These are phyloP conservation scores for Odocoileus hemionus DNA, from an alignment of 2,113 vertebrate species.

Conservation along the genomic window DNA sequence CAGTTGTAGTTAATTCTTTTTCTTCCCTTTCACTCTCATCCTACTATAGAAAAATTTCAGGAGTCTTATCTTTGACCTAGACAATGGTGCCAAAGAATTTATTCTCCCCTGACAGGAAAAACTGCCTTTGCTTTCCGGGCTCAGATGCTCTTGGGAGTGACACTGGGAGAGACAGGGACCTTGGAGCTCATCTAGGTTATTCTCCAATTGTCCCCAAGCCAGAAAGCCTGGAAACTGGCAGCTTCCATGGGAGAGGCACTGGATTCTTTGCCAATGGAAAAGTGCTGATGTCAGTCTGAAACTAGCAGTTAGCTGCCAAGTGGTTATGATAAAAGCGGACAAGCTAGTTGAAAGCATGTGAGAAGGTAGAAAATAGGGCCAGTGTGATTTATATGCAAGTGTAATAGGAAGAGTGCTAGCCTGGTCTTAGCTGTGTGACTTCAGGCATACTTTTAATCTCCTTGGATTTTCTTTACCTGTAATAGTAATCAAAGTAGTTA, in stretches of 20 bases:
- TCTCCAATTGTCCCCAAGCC: neutral
- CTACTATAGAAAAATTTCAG: neutral
- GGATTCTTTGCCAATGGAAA: neutral
- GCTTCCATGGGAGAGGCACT: neutral
- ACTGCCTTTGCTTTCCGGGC: neutral
- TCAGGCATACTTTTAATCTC: neutral
- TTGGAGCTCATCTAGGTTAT: neutral
- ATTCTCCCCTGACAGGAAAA: neutral
- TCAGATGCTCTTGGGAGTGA: neutral
- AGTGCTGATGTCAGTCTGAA: neutral
- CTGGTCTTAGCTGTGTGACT: neutral
- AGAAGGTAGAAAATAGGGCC: neutral
- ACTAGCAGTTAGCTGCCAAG: neutral
- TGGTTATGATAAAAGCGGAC: neutral
- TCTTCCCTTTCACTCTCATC: neutral
- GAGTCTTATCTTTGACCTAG: neutral
- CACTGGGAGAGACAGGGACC: neutral
- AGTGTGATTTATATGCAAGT: neutral
- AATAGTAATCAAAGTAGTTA: neutral
- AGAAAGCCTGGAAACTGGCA: neutral
- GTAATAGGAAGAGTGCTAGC: neutral
- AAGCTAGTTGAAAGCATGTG: neutral
- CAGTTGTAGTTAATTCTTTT: neutral
- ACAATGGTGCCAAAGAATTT: neutral
- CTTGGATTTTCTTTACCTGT: neutral